phyloP scores from a whole-genome alignment of 2,113 vertebrate genomes.

The Ameiurus melas region DNA sequence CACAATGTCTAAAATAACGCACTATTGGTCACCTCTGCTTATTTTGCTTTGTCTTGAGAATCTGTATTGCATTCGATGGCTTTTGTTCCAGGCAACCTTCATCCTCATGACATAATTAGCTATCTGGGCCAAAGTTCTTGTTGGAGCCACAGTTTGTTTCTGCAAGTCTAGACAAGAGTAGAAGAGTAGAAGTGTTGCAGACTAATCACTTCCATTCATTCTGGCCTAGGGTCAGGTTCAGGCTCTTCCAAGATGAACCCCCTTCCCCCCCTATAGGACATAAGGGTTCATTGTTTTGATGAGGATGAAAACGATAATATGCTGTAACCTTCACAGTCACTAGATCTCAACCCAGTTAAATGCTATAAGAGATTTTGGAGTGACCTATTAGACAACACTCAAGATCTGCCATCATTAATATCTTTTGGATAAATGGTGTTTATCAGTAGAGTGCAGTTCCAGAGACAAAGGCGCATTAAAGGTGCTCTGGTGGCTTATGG shows the following conservation, averaged over 20 bases:
- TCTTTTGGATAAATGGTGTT: neutral
- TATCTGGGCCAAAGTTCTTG: neutral
- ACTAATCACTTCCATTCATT: neutral
- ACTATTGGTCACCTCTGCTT: neutral
- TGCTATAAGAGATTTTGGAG: neutral
- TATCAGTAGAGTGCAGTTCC: neutral
- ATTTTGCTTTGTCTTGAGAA: neutral
- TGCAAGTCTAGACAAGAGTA: conserved; percentile 48
- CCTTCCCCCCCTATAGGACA: neutral
- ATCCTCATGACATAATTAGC: conserved; percentile 24
- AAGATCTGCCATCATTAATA: neutral
- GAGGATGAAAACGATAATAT: neutral
- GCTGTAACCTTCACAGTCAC: no score
- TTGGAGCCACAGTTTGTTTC: conserved; percentile 13
- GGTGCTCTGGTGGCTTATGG: neutral
- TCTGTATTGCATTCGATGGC: conserved; percentile 11
- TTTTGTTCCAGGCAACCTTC: conserved; percentile 22
- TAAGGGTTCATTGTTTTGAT: neutral
- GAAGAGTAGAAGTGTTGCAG: neutral
- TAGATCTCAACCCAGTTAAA: neutral
- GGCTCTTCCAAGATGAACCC: neutral
- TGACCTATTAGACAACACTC: neutral
- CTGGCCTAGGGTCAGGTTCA: conserved; percentile 3
- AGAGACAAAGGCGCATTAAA: neutral
- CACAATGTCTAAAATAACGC: neutral